phyloP scores from a whole-genome alignment of 2,888 invertebrate genomes.

The Hypercompe scribonia region DNA sequence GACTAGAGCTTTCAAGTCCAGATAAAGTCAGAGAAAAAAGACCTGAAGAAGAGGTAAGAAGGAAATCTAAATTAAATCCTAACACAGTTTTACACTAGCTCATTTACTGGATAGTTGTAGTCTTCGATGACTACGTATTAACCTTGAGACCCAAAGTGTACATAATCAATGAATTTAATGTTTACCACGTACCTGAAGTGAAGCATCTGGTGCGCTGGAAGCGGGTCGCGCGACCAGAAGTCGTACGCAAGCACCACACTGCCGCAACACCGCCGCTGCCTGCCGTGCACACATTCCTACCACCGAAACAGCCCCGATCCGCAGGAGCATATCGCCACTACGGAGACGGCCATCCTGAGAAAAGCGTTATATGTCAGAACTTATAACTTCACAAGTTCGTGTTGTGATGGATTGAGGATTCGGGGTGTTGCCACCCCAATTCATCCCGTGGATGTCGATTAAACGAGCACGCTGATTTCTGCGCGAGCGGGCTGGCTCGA shows the following conservation, averaged over 20 bases:
- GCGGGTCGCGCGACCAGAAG: slow-evolving; percentile 93
- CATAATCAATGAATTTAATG: background rate
- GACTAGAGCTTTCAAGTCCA: background rate
- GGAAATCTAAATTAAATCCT: background rate
- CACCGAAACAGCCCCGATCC: slow-evolving; percentile 95
- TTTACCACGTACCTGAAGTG: slow-evolving; percentile 27
- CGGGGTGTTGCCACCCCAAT: too few species aligned
- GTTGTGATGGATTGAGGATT: too few species aligned
- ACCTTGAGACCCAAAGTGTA: background rate
- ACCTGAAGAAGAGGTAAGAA: background rate
- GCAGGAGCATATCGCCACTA: slow-evolving; percentile 97
- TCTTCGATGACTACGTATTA: background rate
- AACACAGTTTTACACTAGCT: too few species aligned
- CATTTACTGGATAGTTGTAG: too few species aligned
- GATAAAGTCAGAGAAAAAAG: too few species aligned
- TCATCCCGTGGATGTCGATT: too few species aligned
- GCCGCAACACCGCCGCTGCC: slow-evolving; percentile 95
- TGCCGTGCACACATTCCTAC: slow-evolving; percentile 97
- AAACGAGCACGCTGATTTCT: too few species aligned
- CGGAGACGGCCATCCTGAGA: slow-evolving; percentile 94
- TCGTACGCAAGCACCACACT: slow-evolving; percentile 95
- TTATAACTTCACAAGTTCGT: background rate
- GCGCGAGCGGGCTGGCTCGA: too few species aligned
- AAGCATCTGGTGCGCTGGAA: slow-evolving; percentile 42
- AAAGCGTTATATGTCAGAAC: background rate